Evolutionary conservation across 2,888 invertebrate species (phyloP), one percentile per base, ranked within the genome.

Genomic region (Aproaerema taeniolella): DNA sequence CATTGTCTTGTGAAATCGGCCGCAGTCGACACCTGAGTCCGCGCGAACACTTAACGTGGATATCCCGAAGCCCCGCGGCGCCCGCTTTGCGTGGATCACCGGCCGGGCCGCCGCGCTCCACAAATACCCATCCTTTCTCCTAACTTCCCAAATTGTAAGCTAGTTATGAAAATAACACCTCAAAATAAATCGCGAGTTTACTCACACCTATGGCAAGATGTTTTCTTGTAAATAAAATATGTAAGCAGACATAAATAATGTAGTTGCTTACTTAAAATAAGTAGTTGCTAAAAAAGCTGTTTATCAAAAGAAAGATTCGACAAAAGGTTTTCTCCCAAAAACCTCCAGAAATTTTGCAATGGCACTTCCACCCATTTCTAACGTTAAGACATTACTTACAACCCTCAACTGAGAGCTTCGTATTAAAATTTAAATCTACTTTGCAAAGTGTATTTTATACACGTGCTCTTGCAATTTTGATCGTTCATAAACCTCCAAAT

Each of bases 391-490:
- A 76, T 80, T 72, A 80, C 76, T 73, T 72, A 73, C 77, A 72
- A 78, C 82, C 85, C 82, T 74, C 82, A 64, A 73, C 79, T 78
- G 79, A 82, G 81, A 83, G 82, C 82, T 77, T 74, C 70, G 82
- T 85, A 83, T 85, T 86, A 86, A 86, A 86, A 85, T 86, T 86
- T 86, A 86, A 86, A 86, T 85, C 85, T 86, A 86, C 86, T 86
- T 86, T 83, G 75, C 81, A 78, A 85, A 86, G 83, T 85, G 82
- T 85, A 78, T 83, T 86, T 83, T 83, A 83, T 86, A 85, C 82
- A 81, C 81, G 82, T 81, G 82, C 78, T 79, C 76, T 70, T 81
- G 76, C 85, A 81, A 86, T 83, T 86, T 81, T 82, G 85, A 85
- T 85, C 80, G 81, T 83, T 79, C 85, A 80, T 85, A 83, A 86